Evolutionary conservation across 2,888 invertebrate species (phyloP), one percentile per base, ranked within the genome.

Genomic region (Glaucopsyche alexis): DNA sequence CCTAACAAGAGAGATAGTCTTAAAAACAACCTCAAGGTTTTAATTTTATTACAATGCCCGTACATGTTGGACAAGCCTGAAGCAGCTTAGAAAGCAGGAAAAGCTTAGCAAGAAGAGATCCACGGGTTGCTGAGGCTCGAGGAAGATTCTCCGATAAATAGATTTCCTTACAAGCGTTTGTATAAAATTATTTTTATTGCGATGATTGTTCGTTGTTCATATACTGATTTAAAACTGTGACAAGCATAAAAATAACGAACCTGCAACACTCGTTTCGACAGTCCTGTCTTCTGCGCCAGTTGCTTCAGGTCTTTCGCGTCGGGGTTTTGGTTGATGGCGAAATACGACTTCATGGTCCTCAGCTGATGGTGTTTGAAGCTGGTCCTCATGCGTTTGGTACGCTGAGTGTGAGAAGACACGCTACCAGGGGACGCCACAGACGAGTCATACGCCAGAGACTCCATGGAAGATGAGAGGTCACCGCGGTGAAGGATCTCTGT

Each of bases 281-380:
- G 94, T 47, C 99, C 99, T 14, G 99, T 99, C 93, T 99, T 99
- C 90, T 99, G 98, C 0, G 99, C 98, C 78, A 99, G 93, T 85
- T 99, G 98, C 87, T 99, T 99, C 75, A 99, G 94, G 87, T 99
- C 99, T 89, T 99, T 99, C 73, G 99, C 99, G 85, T 99, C 99
- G 0, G 99, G 99, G 91, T 99, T 99, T 92, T 99, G 99, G 93
- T 99, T 99, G 84, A 99, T 97, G 71, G 98, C 97, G 88, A 99
- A 99, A 89, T 99, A 99, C 65, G 98, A 98, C 91, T 99, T 99
- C 99, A 99, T 99, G 72, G 99, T 99, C 76, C 99, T 94, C 76
- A 99, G 95, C 88, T 99, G 99, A 87, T 99, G 99, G 88, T 99
- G 99, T 87, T 99, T 99, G 94, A 99, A 99, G 79, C 99, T 99